These are phyloP conservation scores for Coilia nasus DNA, from an alignment of 2,797 vertebrate genomes.

Conservation along the genomic window DNA sequence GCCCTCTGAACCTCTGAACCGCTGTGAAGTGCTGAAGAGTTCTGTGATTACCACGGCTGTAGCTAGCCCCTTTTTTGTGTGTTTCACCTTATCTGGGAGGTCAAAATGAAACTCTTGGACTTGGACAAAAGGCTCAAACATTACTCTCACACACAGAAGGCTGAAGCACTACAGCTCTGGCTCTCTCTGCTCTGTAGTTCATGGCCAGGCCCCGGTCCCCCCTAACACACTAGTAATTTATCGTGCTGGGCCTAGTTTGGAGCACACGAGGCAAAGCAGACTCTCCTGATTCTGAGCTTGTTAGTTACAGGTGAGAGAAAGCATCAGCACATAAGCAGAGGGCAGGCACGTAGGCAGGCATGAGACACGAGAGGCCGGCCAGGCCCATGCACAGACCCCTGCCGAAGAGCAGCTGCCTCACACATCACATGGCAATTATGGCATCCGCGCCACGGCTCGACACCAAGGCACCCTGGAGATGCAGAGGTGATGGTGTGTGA, in stretches of 20 bases:
- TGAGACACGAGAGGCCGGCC: not conserved
- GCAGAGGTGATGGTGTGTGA: not conserved
- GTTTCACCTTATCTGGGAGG: not conserved
- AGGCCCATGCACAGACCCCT: not conserved
- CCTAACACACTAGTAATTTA: not conserved
- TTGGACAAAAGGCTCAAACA: too few species aligned
- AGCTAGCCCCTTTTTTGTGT: too few species aligned
- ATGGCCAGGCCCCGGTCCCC: not conserved
- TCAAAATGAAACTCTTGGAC: not conserved
- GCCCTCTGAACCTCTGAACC: not conserved
- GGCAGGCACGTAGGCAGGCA: not conserved
- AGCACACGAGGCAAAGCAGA: not conserved
- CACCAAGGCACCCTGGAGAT: not conserved
- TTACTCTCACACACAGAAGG: not conserved
- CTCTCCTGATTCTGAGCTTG: not conserved
- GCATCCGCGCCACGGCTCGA: not conserved
- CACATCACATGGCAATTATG: not conserved
- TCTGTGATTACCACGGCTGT: too few species aligned
- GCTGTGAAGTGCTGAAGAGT: not conserved
- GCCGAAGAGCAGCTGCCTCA: too few species aligned
- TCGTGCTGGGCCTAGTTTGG: not conserved
- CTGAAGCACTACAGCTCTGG: not conserved
- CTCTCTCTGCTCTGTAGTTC: not conserved
- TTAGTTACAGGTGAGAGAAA: not conserved
- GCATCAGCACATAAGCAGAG: not conserved